These are phyloP conservation scores for Seladonia tumulorum DNA, from an alignment of 2,888 invertebrate species.

Conservation along the genomic window DNA sequence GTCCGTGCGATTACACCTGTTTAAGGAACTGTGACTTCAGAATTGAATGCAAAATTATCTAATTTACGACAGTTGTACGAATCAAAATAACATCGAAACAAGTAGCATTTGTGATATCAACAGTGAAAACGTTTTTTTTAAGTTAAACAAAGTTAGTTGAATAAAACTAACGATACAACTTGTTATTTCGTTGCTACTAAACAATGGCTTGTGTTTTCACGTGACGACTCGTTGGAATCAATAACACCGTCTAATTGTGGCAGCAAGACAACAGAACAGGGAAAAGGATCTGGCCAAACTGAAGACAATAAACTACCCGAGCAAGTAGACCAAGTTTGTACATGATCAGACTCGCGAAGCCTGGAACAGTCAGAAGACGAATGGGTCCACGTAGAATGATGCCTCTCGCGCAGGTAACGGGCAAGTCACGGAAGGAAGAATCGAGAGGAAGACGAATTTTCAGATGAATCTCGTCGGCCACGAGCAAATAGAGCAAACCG, in stretches of 20 bases:
- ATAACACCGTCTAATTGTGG: not conserved
- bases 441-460: not conserved
- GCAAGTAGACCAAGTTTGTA: not conserved
- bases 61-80: not conserved
- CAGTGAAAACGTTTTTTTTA: not conserved
- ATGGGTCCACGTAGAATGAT: not conserved
- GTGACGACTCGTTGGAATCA: not conserved
- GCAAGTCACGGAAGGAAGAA: not conserved
- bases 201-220: not conserved
- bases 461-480: not conserved
- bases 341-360: slow-evolving; percentile 4
- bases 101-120: not conserved
- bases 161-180: not conserved
- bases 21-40: not conserved
- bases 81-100: not conserved
- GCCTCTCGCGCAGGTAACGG: not conserved
- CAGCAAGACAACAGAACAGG: not conserved
- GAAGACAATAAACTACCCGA: not conserved
- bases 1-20: not conserved
- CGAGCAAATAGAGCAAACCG: not conserved
- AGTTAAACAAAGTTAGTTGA: not conserved
- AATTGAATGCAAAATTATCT: not conserved
- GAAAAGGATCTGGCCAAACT: not conserved
- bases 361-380: slow-evolving; percentile 9
- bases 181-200: not conserved